These are phyloP conservation scores for Diprion similis DNA, from an alignment of 1,140 invertebrate genomes.

Conservation along the genomic window DNA sequence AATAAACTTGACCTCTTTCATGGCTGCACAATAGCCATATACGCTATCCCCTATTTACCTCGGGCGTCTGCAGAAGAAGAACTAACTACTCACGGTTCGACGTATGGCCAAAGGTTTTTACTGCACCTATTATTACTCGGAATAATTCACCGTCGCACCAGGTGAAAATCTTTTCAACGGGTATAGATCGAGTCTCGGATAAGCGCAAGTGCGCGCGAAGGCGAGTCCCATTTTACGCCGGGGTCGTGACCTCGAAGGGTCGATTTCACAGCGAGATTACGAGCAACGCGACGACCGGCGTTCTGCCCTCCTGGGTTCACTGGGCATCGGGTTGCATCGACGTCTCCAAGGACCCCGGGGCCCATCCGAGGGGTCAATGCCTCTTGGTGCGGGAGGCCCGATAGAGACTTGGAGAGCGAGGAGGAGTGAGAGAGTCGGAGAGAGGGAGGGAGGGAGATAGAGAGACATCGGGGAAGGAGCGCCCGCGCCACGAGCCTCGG, in stretches of 20 bases:
- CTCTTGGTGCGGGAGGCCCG: neutral
- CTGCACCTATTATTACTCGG: too few species aligned
- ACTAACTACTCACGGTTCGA: too few species aligned
- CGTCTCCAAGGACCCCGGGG: neutral
- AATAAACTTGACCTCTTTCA: too few species aligned
- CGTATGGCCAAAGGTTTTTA: too few species aligned
- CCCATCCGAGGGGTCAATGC: neutral
- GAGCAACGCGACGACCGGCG: neutral
- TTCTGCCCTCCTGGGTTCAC: too few species aligned
- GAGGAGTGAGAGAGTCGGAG: slow-evolving; percentile 14
- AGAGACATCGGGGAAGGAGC: neutral
- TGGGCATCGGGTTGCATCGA: neutral
- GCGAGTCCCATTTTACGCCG: slow-evolving; percentile 4
- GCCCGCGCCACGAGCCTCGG: neutral
- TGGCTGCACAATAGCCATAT: too few species aligned
- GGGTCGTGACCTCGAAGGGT: neutral
- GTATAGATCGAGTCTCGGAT: neutral
- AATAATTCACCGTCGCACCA: too few species aligned
- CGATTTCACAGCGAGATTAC: neutral
- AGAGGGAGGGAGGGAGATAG: slow-evolving; percentile 17
- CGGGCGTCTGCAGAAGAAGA: too few species aligned
- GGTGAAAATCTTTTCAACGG: too few species aligned
- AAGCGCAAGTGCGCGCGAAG: neutral
- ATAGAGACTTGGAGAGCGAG: slow-evolving; percentile 13
- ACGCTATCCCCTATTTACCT: too few species aligned